Percentiles rank a stretch among this genome's conserved stretches.
These are phyloP conservation scores for Hemaris fuciformis DNA, from an alignment of 2,888 invertebrate genomes.

Conservation along the genomic window DNA sequence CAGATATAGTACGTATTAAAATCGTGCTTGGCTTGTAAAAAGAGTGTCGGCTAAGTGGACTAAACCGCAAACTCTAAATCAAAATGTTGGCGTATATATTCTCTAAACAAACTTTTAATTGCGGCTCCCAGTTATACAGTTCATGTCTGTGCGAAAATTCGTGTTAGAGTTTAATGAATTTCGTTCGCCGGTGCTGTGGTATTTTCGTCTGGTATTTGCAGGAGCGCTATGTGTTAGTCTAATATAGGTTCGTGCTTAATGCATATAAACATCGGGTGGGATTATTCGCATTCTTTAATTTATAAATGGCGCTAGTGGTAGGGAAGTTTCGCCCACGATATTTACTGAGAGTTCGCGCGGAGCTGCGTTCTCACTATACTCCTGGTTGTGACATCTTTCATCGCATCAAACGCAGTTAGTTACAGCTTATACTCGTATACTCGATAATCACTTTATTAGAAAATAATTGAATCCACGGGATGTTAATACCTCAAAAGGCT, in stretches of 20 bases:
- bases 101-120: slow-evolving; percentile 75
- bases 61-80: slow-evolving; percentile 70
- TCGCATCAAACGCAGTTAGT: background rate
- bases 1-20: slow-evolving; percentile 12
- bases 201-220: slow-evolving; percentile 46
- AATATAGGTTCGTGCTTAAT: slow-evolving; percentile 40
- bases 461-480: too few species aligned
- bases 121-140: slow-evolving; percentile 67
- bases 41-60: slow-evolving; percentile 18
- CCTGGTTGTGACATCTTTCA: background rate
- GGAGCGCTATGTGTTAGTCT: slow-evolving; percentile 32
- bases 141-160: slow-evolving; percentile 62
- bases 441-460: background rate
- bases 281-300: background rate
- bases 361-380: too few species aligned
- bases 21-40: slow-evolving; percentile 5
- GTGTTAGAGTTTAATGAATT: slow-evolving; percentile 74
- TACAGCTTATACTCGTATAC: background rate
- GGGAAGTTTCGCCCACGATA: background rate
- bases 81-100: slow-evolving; percentile 69
- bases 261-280: slow-evolving; percentile 36
- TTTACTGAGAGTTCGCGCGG: background rate
- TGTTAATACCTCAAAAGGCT: too few species aligned
- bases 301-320: background rate
- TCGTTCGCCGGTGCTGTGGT: slow-evolving; percentile 37